Base-by-base conservation (phyloP, 1,140 invertebrate species). In the Batillaria attramentaria region DNA sequence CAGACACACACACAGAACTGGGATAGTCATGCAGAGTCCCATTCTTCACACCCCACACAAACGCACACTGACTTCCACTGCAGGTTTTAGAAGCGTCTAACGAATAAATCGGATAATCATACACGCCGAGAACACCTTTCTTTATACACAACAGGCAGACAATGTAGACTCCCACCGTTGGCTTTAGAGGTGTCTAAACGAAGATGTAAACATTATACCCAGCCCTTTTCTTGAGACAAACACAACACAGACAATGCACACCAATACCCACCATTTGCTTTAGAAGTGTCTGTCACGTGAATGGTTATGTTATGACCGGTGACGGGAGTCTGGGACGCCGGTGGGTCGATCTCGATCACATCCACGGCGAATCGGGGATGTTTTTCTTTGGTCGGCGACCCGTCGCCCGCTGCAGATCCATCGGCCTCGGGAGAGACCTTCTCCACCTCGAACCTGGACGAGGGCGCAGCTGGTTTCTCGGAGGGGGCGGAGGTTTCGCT, bases 201-300 rank as follows among this genome's bases (percentile, higher is more conserved):
- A n/a, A n/a, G n/a, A n/a, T n/a, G n/a, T n/a, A n/a, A n/a, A n/a
- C n/a, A n/a, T n/a, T n/a, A n/a, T n/a, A n/a, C n/a, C n/a, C n/a
- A n/a, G n/a, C n/a, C n/a, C n/a, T n/a, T n/a, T n/a, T n/a, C n/a
- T n/a, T n/a, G n/a, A n/a, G n/a, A n/a, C n/a, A n/a, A n/a, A n/a
- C n/a, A n/a, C n/a, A n/a, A n/a, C n/a, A n/a, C n/a, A n/a, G n/a
- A n/a, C n/a, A n/a, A n/a, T n/a, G n/a, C n/a, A n/a, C n/a, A n/a
- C n/a, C n/a, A 72, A 8, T 28, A 75, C 73, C 5, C 62, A 75
- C 73, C 73, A n/a, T 75, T 75, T 33, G 57, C 54, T 28, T 75
- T 75, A 57, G 73, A 62, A 3, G 73, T 75, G 57, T 75, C 73
- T 16, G 73, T 75, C 33, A 75, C 57, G 54, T 65, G 37, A 39